Conservation (phyloP, 2,113 vertebrate genomes). For the Lophius piscatorius region DNA sequence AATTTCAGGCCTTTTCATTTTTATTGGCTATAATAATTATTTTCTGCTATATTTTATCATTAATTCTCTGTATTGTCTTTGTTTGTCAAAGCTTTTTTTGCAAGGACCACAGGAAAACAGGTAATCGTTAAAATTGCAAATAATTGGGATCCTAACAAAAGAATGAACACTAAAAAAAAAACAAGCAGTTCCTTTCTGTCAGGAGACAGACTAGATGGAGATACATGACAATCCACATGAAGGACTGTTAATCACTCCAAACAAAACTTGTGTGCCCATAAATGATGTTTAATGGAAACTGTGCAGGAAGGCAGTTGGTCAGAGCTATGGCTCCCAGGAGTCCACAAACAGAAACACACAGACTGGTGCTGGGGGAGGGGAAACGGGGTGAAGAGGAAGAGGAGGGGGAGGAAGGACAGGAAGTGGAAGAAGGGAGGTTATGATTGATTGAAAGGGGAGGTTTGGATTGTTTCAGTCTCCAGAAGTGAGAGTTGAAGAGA, state of each 20-base stretch:
- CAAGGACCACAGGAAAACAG: too few relatives aligned
- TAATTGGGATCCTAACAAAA: too few relatives aligned
- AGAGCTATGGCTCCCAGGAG: conserved; percentile 48
- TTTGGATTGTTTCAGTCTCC: conserved; percentile 20
- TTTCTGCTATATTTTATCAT: too few relatives aligned
- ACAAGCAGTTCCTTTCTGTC: conserved; percentile 25
- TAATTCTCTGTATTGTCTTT: too few relatives aligned
- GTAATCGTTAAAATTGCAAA: too few relatives aligned
- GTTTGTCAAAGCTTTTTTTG: too few relatives aligned
- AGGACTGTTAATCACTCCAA: conserved; percentile 46
- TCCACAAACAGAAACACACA: conserved; percentile 3
- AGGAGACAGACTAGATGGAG: conserved; percentile 51
- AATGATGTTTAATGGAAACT: conserved; percentile 78
- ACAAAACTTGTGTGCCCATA: conserved; percentile 68
- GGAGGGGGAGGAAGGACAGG: conserved; percentile 26
- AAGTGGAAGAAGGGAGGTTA: conserved; percentile 33
- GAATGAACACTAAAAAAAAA: too few relatives aligned
- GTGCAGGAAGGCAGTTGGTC: conserved; percentile 64
- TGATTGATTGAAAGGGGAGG: conserved; percentile 40
- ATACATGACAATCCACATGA: conserved; percentile 52
- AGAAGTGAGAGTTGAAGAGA: conserved; percentile 11
- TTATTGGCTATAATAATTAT: too few relatives aligned
- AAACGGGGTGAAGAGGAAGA: conserved; percentile 27
- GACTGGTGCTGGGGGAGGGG: conserved; percentile 2
- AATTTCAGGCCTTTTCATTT: too few relatives aligned